Evolutionary conservation across 2,888 invertebrate species (phyloP).

Genomic region (Erebia palarica): DNA sequence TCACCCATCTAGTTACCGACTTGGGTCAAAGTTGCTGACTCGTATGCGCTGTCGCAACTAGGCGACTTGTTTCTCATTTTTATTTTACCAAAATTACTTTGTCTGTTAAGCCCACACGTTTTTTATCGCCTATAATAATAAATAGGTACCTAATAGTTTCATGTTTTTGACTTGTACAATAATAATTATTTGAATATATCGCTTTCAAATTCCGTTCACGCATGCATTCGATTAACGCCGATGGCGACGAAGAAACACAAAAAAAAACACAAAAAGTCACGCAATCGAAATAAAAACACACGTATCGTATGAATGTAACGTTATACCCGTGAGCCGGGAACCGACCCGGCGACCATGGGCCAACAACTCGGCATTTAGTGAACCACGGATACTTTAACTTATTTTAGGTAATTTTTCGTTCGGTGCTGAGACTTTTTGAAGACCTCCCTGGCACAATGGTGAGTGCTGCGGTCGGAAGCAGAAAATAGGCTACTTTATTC

Average conservation of each 20-base stretch:
- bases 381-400: conserved; percentile 10
- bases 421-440: too few species aligned
- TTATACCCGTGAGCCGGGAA: conserved; percentile 32
- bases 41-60: too few species aligned
- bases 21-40: too few species aligned
- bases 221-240: conserved; percentile 17
- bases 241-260: conserved; percentile 22
- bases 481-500: too few species aligned
- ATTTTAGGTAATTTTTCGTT: neutral
- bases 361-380: conserved; percentile 18
- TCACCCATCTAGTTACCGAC: too few species aligned
- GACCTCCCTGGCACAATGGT: too few species aligned
- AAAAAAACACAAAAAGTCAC: conserved; percentile 14
- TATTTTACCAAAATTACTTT: too few species aligned
- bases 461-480: neutral
- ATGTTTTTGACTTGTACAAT: neutral
- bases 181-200: conserved; percentile 12
- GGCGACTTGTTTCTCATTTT: too few species aligned
- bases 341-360: conserved; percentile 16
- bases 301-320: conserved; percentile 33
- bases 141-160: too few species aligned
- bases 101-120: too few species aligned
- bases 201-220: conserved; percentile 12
- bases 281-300: conserved; percentile 27
- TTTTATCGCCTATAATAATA: too few species aligned